Percentiles rank a stretch among this genome's conserved stretches.
Conservation (phyloP, 2,888 invertebrate genomes). For the Mantis religiosa region DNA sequence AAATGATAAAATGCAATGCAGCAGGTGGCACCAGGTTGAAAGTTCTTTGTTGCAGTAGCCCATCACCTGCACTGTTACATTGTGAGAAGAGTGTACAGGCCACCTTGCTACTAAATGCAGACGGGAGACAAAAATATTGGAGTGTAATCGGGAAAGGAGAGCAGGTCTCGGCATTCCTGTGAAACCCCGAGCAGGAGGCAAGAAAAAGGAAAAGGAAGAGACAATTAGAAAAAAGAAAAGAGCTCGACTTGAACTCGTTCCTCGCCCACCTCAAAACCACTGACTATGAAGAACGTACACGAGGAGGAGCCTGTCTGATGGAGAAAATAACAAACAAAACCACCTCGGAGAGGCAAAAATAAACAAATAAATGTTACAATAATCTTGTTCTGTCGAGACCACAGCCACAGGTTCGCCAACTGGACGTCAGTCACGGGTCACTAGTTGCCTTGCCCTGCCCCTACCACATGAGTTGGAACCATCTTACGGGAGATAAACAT, state of each 20-base stretch:
- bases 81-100: not conserved
- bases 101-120: not conserved
- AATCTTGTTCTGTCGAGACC: constrained; percentile 10
- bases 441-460: not conserved
- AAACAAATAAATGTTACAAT: constrained; percentile 14
- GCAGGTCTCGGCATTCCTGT: not conserved
- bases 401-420: not conserved
- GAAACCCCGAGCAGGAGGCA: not conserved
- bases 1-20: too few relatives aligned
- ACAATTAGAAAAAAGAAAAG: constrained; percentile 7
- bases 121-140: not conserved
- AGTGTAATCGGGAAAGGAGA: not conserved
- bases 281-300: constrained; percentile 1
- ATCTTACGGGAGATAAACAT: not conserved
- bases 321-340: not conserved
- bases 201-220: not conserved
- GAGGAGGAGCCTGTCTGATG: not conserved
- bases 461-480: not conserved
- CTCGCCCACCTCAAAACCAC: constrained; percentile 14
- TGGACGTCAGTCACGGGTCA: constrained; percentile 16
- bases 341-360: not conserved
- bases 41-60: not conserved
- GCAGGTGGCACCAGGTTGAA: too few relatives aligned
- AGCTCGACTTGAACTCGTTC: constrained; percentile 3
- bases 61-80: not conserved